Base-by-base conservation (phyloP, 1,140 invertebrate genomes). In the Drusus annulatus region DNA sequence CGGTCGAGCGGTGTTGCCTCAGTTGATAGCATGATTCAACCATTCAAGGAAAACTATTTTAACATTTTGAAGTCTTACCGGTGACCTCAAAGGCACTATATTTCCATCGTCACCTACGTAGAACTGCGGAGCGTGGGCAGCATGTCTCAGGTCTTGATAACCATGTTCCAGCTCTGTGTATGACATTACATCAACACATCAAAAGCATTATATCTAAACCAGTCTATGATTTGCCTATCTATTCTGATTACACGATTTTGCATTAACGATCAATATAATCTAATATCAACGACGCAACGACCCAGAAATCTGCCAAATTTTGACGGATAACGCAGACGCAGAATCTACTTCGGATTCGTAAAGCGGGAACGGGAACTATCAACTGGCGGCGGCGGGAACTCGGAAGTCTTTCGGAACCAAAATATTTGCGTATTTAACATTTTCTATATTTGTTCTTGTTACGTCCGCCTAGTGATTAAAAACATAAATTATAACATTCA, bases 91-190 rank as follows among this genome's bases (percentile, higher is more conserved):
- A 75, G 87, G 87, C 69, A 90, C 87, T 86, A 92, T 88, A 88
- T 92, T 92, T 85, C 91, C 91, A 86, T 92, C 91, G 84, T 92
- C 90, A 80, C 91, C 92, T 85, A 93, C 88, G 87, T 93, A 95
- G 88, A 94, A 95, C 83, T 93, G 92, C 76, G 92, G 92, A 50
- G 91, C 88, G 74, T 85, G 83, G 84, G 90, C 87, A 82, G 92
- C 91, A 86, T 93, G 93, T 84, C 93, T 91, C 84, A 94, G 90
- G 81, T 93, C 95, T 92, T 96, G 95, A 91, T 96, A 96, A 77
- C 95, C 95, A 91, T 95, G 94, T 91, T 96, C 95, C 84, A 96
- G 88, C 91, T 96, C 95, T 86, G 95, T 96, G 89, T 96, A 96
- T 87, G 95, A 96, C 95, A 96, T 96, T 89, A 90, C 91, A 86